Evolutionary conservation across 2,888 invertebrate genomes (phyloP), one percentile per base, ranked within the genome.

Genomic region (Abscondita cerata): DNA sequence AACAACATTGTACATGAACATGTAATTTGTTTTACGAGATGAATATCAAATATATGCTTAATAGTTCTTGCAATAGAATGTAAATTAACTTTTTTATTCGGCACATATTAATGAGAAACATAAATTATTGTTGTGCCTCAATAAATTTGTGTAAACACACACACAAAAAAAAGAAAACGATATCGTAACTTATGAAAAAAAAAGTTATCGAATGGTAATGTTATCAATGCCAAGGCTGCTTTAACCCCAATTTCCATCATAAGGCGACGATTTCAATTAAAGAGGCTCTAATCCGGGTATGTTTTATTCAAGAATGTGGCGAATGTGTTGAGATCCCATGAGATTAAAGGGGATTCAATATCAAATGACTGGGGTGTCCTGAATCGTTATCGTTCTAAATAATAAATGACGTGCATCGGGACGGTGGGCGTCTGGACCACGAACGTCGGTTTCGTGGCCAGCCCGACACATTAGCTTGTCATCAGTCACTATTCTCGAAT

Each of bases 371-470:
- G 70, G 76, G 75, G 75, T 73, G 73, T 73, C 65, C 66, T 70
- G 68, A 67, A 73, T 75, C 75, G 75, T 78, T 78, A 78, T 76
- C 76, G 73, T 70, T 69, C 73, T 72, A 70, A 71, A 71, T 70
- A 70, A 72, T 72, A 71, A 72, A 72, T 70, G 71, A 67, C 68
- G 64, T 61, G 60, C 64, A 64, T 66, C 59, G 65, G 59, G 62
- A 64, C 62, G 61, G 62, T 63, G 68, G 58, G 61, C 56, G 60
- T 61, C 60, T 59, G 59, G 62, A 65, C 65, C 65, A 48, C 65
- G 55, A 64, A 47, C 62, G 61, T 59, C 62, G 65, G 64, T 50
- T 65, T 62, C 59, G 62, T 56, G 65, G 61, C 64, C 64, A 57
- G 56, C 65, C 66, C 65, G 60, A 64, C 64, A 61, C 64, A 68